Base-by-base conservation (phyloP, 2,888 invertebrate genomes). In the Ashinkailepas kermadecensis region DNA sequence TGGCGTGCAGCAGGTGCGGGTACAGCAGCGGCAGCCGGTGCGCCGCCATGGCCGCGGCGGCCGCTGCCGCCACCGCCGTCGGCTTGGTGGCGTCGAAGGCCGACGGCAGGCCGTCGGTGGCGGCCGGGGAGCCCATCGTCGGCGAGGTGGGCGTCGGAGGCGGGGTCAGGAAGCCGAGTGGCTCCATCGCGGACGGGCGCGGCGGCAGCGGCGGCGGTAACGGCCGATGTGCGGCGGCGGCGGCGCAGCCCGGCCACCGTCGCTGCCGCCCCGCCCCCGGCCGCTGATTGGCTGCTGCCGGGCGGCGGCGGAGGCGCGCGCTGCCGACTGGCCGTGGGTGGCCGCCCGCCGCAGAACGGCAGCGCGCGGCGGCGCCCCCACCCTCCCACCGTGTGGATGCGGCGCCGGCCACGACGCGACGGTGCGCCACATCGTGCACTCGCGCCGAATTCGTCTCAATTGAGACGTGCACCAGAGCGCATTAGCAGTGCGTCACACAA, bases 21-120 rank as follows among this genome's bases (percentile, higher is more conserved):
- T 74, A 74, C 74, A 74, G 74, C 74, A 74, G 74, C 74, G 74
- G 74, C 74, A 74, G 74, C 18, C 74, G 74, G 18, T 74, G 74
- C 13, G 74, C 74, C 12, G 74, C 15, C 74, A 74, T 74, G 56
- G 39, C 15, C 7, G 56, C 74, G 10, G 74, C 56, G 8, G 56
- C 56, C 9, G 18, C 56, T 3, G 74, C 74, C 39, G 65, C 65
- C 23, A 18, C 65, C n/a, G 65, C 65, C 8, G 65, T 9, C 11
- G 70, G 39, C 18, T 70, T 54, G 39, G 70, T 15, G 8, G 74
- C 15, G 23, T 74, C 74, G 74, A 54, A 54, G 54, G 74, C 56
- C 9, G 67, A 67, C 65, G n/a, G 65, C 15, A 13, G 62, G 62
- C 62, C 39, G 39, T 70, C 70, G 39, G 70, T 15, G 70, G 25